Evolutionary conservation across 2,113 vertebrate species (phyloP).

Genomic region (Micronycteris hirsuta): DNA sequence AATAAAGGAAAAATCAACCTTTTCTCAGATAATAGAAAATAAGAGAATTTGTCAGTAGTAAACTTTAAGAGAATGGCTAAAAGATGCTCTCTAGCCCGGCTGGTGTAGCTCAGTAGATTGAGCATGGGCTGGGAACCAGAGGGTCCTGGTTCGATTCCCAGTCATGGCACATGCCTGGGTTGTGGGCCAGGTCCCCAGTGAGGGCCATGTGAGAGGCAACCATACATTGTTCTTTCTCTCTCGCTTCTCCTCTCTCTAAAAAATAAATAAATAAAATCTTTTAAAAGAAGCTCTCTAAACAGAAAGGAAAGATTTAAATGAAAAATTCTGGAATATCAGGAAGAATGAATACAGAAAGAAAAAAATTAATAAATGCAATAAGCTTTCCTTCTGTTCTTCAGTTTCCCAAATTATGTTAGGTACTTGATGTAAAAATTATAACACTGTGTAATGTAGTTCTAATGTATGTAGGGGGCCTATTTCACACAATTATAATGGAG

Average conservation of each 20-base stretch:
- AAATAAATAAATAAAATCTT: too few species aligned
- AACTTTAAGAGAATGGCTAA: not conserved
- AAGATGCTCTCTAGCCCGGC: too few species aligned
- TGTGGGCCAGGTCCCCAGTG: too few species aligned
- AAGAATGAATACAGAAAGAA: not conserved
- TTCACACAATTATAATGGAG: not conserved
- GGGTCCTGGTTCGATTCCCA: too few species aligned
- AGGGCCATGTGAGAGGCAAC: too few species aligned
- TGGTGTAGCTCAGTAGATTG: too few species aligned
- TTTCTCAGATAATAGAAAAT: not conserved
- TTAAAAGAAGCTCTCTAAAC: not conserved
- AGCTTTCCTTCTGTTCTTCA: not conserved
- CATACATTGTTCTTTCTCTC: too few species aligned
- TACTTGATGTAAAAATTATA: not conserved
- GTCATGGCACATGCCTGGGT: too few species aligned
- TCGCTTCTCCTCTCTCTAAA: too few species aligned
- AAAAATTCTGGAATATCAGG: not conserved
- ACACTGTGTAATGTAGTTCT: not conserved
- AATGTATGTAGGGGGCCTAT: not conserved
- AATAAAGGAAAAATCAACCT: not conserved
- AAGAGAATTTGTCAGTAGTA: not conserved
- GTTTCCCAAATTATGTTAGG: not conserved
- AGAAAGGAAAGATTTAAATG: not conserved
- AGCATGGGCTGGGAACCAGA: too few species aligned
- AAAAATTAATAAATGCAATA: not conserved